A percentile compares a stretch with the other conserved stretches of the same genome.
phyloP scores from a whole-genome alignment of 2,888 invertebrate species.

The Crocallis elinguaria region DNA sequence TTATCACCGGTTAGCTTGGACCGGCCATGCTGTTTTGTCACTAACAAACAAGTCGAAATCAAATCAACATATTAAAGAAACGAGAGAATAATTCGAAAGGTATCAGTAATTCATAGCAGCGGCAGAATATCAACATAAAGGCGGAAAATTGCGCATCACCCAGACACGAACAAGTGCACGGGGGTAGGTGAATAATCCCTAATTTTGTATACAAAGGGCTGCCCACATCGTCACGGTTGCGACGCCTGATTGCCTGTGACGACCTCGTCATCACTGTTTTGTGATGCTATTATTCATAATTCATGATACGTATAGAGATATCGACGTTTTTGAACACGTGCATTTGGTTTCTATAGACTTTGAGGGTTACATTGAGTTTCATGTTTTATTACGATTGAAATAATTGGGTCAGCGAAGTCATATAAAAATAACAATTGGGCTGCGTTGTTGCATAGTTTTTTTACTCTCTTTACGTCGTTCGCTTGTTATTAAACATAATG shows the following conservation, averaged over 20 bases:
- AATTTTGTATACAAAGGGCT: slow-evolving; percentile 75
- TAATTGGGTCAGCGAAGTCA: not conserved
- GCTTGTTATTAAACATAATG: too few species aligned
- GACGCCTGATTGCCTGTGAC: slow-evolving; percentile 57
- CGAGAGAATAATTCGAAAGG: too few species aligned
- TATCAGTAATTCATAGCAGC: slow-evolving; percentile 3
- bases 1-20: too few species aligned
- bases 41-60: too few species aligned
- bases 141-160: slow-evolving; percentile 58
- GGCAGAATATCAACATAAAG: slow-evolving; percentile 28
- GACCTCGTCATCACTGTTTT: slow-evolving; percentile 42
- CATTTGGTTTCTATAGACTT: not conserved
- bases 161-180: slow-evolving; percentile 23
- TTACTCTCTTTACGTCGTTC: too few species aligned
- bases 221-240: slow-evolving; percentile 66
- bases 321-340: slow-evolving; percentile 33
- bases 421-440: too few species aligned
- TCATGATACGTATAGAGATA: slow-evolving; percentile 22
- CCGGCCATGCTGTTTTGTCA: too few species aligned
- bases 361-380: not conserved
- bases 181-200: slow-evolving; percentile 67
- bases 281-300: slow-evolving; percentile 21
- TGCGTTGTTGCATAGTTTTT: too few species aligned
- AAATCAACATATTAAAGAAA: too few species aligned
- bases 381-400: not conserved